Base-by-base conservation (phyloP, 92 coral and sea anemone species). In the Montipora capitata region DNA sequence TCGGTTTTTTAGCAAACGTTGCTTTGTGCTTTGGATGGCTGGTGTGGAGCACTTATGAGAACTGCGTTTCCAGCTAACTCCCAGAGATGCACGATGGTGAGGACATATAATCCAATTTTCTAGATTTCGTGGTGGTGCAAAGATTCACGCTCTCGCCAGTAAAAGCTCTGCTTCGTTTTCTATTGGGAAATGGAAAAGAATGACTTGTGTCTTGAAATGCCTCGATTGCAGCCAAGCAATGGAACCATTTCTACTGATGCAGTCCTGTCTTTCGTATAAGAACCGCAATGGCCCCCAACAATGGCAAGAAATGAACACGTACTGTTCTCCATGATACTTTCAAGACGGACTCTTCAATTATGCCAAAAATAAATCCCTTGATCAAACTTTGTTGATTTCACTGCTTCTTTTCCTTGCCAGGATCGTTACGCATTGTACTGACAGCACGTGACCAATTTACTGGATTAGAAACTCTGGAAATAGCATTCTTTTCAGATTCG, bases 231-330 rank as follows among this genome's bases (percentile, higher is more conserved):
- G 58, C 69, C 71, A 10, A 65, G 74, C 58, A 82, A 70, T 10
- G 87, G 69, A 71, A 82, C 40, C 39, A 16, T 18, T 59, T 63
- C 72, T 12, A 15, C 68, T 45, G 62, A 73, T 61, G 63, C 18
- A 43, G 38, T 61, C 40, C 74, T 74, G 27, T 74, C 76, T 84
- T 64, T 74, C 20, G 63, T 3, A 40, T 75, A 74, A n/a, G 4
- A 63, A 49, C 89, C 52, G 43, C 89, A 85, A 7, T 83, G 57
- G 57, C 87, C 87, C 9, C 87, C 87, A 72, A 83, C 87, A 72
- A 72, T 54, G 5, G 79, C 17, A 2, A 42, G 68, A 67, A 83
- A 83, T 4, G 72, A 72, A 83, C 87, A 72, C 7, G 87, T 15
- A 43, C 72, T 74, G 63, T 10, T 51, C 44, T 74, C 64, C 48